Percentiles rank a stretch among this genome's conserved stretches.
Conservation (phyloP, 2,113 vertebrate genomes). For the Entosphenus tridentatus region DNA sequence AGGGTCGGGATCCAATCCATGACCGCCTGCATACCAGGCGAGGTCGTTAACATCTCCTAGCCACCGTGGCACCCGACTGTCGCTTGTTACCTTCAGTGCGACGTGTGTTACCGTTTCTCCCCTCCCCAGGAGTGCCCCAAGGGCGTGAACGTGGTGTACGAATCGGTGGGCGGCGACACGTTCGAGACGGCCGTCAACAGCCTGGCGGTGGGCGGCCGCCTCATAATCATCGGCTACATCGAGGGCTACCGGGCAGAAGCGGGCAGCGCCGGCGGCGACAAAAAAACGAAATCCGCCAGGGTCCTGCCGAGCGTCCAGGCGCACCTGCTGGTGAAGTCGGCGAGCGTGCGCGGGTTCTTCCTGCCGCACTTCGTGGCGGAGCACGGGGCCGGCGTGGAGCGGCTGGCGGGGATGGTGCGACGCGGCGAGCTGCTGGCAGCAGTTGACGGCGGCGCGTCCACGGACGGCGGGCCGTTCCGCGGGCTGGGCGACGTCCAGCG, state of each 20-base stretch:
- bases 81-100: too few species aligned
- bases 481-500: conserved; percentile 58
- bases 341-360: conserved; percentile 57
- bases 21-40: too few species aligned
- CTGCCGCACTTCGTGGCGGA: conserved; percentile 44
- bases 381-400: conserved; percentile 33
- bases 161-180: conserved; percentile 53
- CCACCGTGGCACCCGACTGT: too few species aligned
- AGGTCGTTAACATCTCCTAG: too few species aligned
- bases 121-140: conserved; percentile 25
- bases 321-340: conserved; percentile 56
- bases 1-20: too few species aligned
- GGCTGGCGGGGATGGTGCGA: conserved; percentile 40
- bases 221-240: conserved; percentile 66
- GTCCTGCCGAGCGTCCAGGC: conserved; percentile 23
- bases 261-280: conserved; percentile 24
- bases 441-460: conserved; percentile 43
- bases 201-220: conserved; percentile 39
- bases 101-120: too few species aligned
- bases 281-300: too few species aligned
- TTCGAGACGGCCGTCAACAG: conserved; percentile 43
- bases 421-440: conserved; percentile 42
- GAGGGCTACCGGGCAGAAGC: conserved; percentile 46
- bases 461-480: conserved; percentile 38
- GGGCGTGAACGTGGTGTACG: conserved; percentile 60